Evolutionary conservation across 2,797 vertebrate genomes (phyloP), one percentile per base, ranked within the genome.

Genomic region (Dryobates pubescens): DNA sequence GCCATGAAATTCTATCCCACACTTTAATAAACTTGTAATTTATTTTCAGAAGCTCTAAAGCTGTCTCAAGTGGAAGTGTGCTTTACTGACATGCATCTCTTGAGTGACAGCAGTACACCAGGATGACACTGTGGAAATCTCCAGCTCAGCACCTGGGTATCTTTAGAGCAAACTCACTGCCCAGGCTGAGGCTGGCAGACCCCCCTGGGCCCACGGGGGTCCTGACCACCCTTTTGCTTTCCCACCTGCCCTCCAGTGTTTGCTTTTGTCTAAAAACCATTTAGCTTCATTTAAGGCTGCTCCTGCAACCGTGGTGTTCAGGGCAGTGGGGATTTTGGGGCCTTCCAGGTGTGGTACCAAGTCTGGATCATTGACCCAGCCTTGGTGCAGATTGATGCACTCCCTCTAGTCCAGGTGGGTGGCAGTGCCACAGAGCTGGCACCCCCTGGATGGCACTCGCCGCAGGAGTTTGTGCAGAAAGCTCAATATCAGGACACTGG

Each of bases 11-110:
- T 65, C 6, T 56, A 53, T 92, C 73, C 82, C 57, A 68, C n/a
- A 8, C 74, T 93, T 96, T 65, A 97, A 95, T 97, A 92, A 93
- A 95, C 30, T 72, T 76, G 36, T 74, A 84, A 76, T 83, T 84
- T 94, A 89, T 87, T 93, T 83, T 69, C 49, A 80, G 73, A 77
- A 47, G 30, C 43, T 59, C 18, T 61, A 54, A 61, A 13, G 20
- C 7, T 23, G 76, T 64, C n/a, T 73, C 34, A 16, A 83, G 51
- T 70, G 51, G 7, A 65, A 27, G 5, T 27, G 17, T 30, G 23
- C 34, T 56, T 61, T 38, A 9, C 32, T 13, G 13, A 6, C 4
- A 27, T 0, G 4, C 34, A 62, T 51, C 47, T 59, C 56, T 10
- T 10, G 24, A 53, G 26, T 30, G 53, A 22, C 32, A 81, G 82